Conservation (phyloP, 2,797 vertebrate species). For the Emys orbicularis region DNA sequence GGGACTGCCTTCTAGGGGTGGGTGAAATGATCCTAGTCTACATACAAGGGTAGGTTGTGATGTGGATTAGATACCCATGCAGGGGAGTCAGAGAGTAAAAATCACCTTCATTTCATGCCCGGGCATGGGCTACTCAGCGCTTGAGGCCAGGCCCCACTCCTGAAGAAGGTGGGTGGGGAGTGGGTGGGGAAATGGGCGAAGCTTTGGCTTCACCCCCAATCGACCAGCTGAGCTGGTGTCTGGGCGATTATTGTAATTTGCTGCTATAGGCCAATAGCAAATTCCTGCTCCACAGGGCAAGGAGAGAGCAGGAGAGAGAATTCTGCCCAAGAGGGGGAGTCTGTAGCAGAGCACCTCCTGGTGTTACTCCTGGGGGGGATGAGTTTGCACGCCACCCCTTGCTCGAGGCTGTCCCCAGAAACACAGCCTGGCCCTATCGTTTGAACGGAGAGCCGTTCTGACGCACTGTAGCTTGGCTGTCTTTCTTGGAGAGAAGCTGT, state of each 20-base stretch:
- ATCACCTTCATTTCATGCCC: background rate
- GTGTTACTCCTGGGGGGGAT: background rate
- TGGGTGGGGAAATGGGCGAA: background rate
- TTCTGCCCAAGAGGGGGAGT: background rate
- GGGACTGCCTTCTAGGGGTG: fast-evolving
- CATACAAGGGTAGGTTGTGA: too few species aligned
- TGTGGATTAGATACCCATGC: background rate
- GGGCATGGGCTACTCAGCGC: background rate
- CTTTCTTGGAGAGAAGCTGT: background rate
- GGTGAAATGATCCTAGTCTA: background rate
- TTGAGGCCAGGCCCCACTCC: background rate
- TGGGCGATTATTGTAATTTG: background rate
- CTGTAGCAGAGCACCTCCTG: background rate
- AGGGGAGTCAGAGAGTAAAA: background rate
- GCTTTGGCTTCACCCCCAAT: too few species aligned
- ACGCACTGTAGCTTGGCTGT: background rate
- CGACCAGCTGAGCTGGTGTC: too few species aligned
- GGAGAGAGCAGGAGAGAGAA: background rate
- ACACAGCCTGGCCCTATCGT: background rate
- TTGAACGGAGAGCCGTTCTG: background rate
- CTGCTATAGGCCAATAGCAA: background rate
- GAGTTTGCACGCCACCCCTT: background rate
- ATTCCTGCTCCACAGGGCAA: background rate
- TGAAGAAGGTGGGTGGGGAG: background rate
- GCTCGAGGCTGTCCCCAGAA: background rate